phyloP scores from a whole-genome alignment of 35 echinoderm and acorn worm genomes.

The Ophioderma brevispina region DNA sequence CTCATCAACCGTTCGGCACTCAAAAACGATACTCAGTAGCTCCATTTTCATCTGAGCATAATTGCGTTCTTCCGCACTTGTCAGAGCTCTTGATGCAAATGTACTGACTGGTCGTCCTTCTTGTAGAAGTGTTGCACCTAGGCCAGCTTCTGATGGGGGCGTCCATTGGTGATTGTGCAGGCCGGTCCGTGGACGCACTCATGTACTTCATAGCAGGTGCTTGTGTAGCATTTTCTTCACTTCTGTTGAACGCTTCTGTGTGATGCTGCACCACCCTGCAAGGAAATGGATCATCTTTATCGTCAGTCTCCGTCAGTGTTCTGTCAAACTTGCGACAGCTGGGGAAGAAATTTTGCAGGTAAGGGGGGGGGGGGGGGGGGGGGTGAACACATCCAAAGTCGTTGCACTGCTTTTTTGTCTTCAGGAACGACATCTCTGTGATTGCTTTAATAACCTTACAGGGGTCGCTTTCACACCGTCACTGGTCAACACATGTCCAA shows the following conservation, averaged over 20 bases:
- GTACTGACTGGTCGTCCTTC: constrained; percentile 42
- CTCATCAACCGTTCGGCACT: constrained; percentile 44
- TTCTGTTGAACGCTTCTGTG: constrained; percentile 1
- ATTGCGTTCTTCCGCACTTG: constrained; percentile 36
- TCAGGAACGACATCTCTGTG: constrained; percentile 18
- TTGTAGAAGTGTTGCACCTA: constrained; percentile 57
- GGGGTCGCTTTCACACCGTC: background rate
- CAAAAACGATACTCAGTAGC: constrained; percentile 5
- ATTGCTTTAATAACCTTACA: constrained; percentile 18
- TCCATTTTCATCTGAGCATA: constrained; percentile 61
- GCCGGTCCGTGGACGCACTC: constrained; percentile 8
- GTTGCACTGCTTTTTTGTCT: constrained; percentile 32
- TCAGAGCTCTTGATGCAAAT: constrained; percentile 52
- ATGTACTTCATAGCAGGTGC: constrained; percentile 49
- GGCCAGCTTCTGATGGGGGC: constrained; percentile 46
- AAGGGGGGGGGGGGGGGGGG: no score
- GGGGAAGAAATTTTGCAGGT: constrained; percentile 55
- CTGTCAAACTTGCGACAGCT: constrained; percentile 51
- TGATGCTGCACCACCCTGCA: constrained; percentile 60
- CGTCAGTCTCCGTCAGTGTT: constrained; percentile 53
- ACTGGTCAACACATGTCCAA: background rate
- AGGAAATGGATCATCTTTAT: constrained; percentile 39
- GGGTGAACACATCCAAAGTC: constrained; percentile 51
- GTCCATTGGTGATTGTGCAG: constrained; percentile 54
- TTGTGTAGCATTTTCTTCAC: constrained; percentile 34